Base-by-base conservation (phyloP, 92 coral and sea anemone genomes). In the Desmophyllum pertusum region DNA sequence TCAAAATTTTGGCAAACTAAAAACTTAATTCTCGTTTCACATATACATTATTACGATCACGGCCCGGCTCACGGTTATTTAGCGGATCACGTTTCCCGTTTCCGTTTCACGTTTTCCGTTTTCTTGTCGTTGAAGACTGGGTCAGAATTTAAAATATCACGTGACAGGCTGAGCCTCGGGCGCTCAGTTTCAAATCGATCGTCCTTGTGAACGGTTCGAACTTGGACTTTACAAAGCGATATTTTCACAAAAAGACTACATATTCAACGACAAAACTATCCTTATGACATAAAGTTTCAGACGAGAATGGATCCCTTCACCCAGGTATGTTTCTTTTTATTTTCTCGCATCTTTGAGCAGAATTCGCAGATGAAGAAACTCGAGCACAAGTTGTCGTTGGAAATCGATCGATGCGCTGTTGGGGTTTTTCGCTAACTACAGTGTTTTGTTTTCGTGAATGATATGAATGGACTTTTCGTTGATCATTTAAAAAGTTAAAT, bases 141-240 rank as follows among this genome's bases (percentile, higher is more conserved):
- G 82, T 39, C 57, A 23, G 10, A 71, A 5, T 35, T 15, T 29
- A 43, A 33, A 17, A 2, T 27, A 68, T 88, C 97, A 93, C 92
- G 97, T 93, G 96, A 91, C 77, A 30, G 40, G 7, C 27, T 39
- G 18, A 57, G 7, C 17, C 64, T 39, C 52, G 73, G 73, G 94
- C 97, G 97, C 94, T 86, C 78, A 35, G 80, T 84, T 93, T 93
- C 97, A 93, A 93, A 93, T 78, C 81, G 81, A 50, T 85, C 73
- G 61, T 67, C 64, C 52, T 59, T 78, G 86, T 41, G 92, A 93
- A 91, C 97, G 93, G 97, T 93, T 93, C 88, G 90, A 65, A 77
- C 53, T 76, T 75, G 70, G 33, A 75, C 81, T 80, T 73, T 51
- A 76, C 88, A 46, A 84, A 81, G 38, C 52, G 23, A 51, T 42